A percentile compares a stretch with the other conserved stretches of the same genome.
Conservation (phyloP, 2,888 invertebrate species). For the Agrotis clavis region DNA sequence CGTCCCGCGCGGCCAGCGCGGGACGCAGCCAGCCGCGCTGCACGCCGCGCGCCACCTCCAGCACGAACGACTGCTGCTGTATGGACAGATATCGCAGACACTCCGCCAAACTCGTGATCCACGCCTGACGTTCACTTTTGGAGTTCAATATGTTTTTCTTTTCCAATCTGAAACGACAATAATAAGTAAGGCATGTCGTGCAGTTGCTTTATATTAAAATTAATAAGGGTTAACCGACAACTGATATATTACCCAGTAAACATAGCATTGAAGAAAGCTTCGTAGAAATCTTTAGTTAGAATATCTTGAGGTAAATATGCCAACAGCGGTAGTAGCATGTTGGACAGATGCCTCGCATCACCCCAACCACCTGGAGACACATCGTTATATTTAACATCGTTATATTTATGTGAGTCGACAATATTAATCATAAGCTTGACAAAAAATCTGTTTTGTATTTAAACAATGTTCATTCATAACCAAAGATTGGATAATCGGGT, state of each 20-base stretch:
- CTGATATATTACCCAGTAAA: slow-evolving; percentile 90
- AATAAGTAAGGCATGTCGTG: slow-evolving; percentile 7
- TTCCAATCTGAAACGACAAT: slow-evolving; percentile 88
- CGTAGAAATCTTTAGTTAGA: slow-evolving; percentile 90
- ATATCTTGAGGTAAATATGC: slow-evolving; percentile 92
- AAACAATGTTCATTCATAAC: too few relatives aligned
- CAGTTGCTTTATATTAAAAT: neutral
- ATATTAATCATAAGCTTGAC: too few relatives aligned
- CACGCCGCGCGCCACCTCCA: slow-evolving; percentile 71
- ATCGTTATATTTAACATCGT: neutral
- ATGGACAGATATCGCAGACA: slow-evolving; percentile 91
- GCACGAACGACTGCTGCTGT: slow-evolving; percentile 67
- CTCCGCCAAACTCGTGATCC: slow-evolving; percentile 93
- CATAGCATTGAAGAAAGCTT: slow-evolving; percentile 93
- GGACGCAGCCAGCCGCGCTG: slow-evolving; percentile 78
- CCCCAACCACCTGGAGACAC: slow-evolving; percentile 93
- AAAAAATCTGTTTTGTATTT: too few relatives aligned
- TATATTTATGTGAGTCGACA: neutral
- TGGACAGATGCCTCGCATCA: slow-evolving; percentile 94
- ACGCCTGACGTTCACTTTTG: slow-evolving; percentile 93
- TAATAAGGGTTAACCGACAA: neutral
- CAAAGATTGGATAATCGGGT: too few relatives aligned
- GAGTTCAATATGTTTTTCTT: slow-evolving; percentile 91
- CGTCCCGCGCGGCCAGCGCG: slow-evolving; percentile 58
- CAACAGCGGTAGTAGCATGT: slow-evolving; percentile 94